phyloP scores from a whole-genome alignment of 2,888 invertebrate genomes.

The Sesia bembeciformis region DNA sequence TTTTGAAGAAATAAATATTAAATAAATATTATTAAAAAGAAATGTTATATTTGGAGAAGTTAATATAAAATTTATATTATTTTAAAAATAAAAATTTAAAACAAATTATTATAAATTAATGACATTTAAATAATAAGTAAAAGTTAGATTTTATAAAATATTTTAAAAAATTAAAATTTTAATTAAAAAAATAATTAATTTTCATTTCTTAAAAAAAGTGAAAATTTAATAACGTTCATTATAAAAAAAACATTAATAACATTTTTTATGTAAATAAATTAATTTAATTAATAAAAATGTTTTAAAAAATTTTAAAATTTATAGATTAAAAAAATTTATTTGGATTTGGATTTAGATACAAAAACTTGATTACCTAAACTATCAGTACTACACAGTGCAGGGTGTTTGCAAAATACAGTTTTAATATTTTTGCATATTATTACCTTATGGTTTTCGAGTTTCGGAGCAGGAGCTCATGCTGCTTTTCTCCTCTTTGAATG shows the following conservation, averaged over 20 bases:
- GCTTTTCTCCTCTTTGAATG: background rate
- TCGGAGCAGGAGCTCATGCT: background rate
- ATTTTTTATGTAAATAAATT: too few relatives aligned
- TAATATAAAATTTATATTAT: background rate
- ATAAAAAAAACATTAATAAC: background rate
- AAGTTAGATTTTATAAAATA: background rate
- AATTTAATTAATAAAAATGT: background rate
- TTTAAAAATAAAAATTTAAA: background rate
- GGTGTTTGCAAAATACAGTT: background rate
- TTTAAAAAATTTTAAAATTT: background rate
- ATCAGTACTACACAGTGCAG: background rate
- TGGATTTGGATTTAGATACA: background rate
- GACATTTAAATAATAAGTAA: background rate
- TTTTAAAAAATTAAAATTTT: background rate
- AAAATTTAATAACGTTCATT: background rate
- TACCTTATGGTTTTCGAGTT: background rate
- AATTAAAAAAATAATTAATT: background rate
- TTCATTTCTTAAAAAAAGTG: background rate
- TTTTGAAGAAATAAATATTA: background rate
- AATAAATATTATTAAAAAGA: background rate
- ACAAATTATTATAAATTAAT: background rate
- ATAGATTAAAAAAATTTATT: background rate
- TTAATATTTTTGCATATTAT: background rate
- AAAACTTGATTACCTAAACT: background rate
- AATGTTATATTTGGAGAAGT: background rate